Evolutionary conservation across 2,888 invertebrate genomes (phyloP), one percentile per base, ranked within the genome.

Genomic region (Pandemis corylana): DNA sequence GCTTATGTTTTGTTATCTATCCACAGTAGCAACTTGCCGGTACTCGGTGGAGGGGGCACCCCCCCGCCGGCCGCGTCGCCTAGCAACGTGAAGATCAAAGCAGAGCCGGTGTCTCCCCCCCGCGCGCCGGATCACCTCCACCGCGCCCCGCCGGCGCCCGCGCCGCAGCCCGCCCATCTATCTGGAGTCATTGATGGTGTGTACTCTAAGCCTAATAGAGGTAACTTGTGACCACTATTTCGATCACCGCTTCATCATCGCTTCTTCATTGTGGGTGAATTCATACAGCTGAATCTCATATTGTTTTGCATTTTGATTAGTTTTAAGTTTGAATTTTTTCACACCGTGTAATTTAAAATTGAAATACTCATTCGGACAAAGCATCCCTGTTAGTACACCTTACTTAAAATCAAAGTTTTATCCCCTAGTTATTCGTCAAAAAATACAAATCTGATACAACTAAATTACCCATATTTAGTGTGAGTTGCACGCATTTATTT

Each of bases 51-150:
- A 83, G 92, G 92, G 7, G 93, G 93, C 15, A 93, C 94, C 28
- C 96, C 96, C 13, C 97, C 97, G 9, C 97, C 97, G 72, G 96
- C 97, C 76, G 96, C 96, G 80, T 97, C 97, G 81, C 98, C 98
- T 46, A 95, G 96, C 87, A 97, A 97, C 82, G 96, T 98, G 80
- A 98, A 98, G 93, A 98, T 99, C 89, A 99, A 99, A 94, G 98
- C 98, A 82, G 99, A 99, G 90, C 99, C 99, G 42, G 98, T 98
- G 87, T 98, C 98, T 80, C 99, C 99, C 62, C 98, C 98, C 4
- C 96, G 98, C 78, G 98, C 97, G 84, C 93, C 93, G 0, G 96
- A 96, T 82, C 97, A 96, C 86, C 88, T 92, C 84, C 95, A 95
- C 78, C 94, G 94, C 78, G 94, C 86, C n/a, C 91, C 94, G 42